Evolutionary conservation across 1,140 invertebrate species (phyloP), one percentile per base, ranked within the genome.

Genomic region (Leptopilina clavipes): DNA sequence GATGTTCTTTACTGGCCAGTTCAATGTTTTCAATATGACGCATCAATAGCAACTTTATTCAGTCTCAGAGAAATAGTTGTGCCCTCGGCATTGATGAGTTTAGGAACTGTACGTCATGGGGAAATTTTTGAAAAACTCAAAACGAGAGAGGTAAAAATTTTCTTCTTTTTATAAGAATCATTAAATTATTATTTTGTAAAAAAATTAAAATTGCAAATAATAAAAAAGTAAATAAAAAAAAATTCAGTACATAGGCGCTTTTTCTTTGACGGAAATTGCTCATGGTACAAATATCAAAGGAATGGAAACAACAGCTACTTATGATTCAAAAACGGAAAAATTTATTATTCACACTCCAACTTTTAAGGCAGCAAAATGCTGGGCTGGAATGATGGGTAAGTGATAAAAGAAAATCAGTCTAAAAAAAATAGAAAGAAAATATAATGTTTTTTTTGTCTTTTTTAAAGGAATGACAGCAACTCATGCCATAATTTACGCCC

Each of bases 311-410:
- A 96, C 94, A 19, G 97, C 98, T 1, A 97, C 93, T 0, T 99
- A 96, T 88, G 96, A 98, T 89, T 91, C 93, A 0, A 89, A 89
- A 22, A 94, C 92, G 8, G 90, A 95, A 91, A 93, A 95, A 88
- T 99, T 98, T 91, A 92, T 98, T 25, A 91, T 99, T 10, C 94
- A 98, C 86, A 96, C 97, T 0, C 97, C 98, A 0, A 95, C 97
- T 89, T 96, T 98, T 91, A 94, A 98, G 90, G 96, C 97, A 31
- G 96, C 96, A 70, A 99, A 99, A 92, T 97, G 96, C 90, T 99
- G 98, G 98, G 93, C 95, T 83, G 97, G 97, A 82, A 96, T 96
- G 91, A 91, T 98, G 90, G 96, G 96, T 94, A 92, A 72, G 52
- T 22, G n/a, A n/a, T n/a, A n/a, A n/a, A n/a, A n/a, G n/a, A n/a